Evolutionary conservation across 2,113 vertebrate genomes (phyloP), one percentile per base, ranked within the genome.

Genomic region (Fulmarus glacialis): DNA sequence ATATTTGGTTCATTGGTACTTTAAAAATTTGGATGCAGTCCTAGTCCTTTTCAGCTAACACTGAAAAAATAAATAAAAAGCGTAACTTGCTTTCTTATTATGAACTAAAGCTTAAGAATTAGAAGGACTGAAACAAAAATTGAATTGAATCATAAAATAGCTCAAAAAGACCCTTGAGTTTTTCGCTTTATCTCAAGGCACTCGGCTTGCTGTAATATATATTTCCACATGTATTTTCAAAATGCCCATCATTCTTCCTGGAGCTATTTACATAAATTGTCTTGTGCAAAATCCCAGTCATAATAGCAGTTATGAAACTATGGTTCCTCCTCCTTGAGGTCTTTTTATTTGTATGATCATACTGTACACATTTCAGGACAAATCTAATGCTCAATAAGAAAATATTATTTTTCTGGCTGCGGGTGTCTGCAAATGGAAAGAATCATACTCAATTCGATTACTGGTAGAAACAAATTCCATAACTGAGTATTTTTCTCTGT

Each of bases 1-100:
- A 82, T 95, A 96, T 96, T 86, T 68, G 89, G 79, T 97, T 97
- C 96, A 96, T 97, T 90, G 92, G 95, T 98, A 96, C 86, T 96
- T 93, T 90, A 96, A 96, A 89, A 96, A 97, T 95, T 97, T 96
- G 97, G 96, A 98, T 80, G 82, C 81, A 55, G 64, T 97, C 96
- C 96, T 97, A 97, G 78, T 95, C 78, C 79, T 92, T 98, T 97
- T 92, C 92, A 98, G 93, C 77, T 87, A 98, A 97, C 84, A 85
- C 89, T 97, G 88, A 85, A 98, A 81, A 88, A 97, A 97, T 72
- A 89, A 97, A 83, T 40, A 78, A 89, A 80, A 92, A 73, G 7
- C 4, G 0, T 94, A 87, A 70, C 66, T 86, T 62, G 64, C 64
- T 87, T 96, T 90, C 77, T 93, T 92, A 90, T 91, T 90, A 95